phyloP scores from a whole-genome alignment of 2,888 invertebrate genomes.

The Melipona bicolor region DNA sequence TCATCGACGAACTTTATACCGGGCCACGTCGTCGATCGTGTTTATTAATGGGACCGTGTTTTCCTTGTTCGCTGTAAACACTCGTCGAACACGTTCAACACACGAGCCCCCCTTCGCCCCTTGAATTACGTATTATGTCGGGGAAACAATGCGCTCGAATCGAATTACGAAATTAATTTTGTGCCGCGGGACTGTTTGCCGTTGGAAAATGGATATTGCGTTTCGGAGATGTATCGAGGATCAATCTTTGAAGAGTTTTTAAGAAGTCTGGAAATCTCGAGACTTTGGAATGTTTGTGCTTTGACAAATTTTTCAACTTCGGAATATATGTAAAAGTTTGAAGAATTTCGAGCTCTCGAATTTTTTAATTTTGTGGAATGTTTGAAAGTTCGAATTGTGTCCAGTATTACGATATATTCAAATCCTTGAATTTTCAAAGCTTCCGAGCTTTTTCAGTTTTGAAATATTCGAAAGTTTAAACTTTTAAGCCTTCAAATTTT shows the following conservation, averaged over 20 bases:
- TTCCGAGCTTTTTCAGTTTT: no score
- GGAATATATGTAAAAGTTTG: neutral
- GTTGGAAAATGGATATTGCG: neutral
- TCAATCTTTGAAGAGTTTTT: neutral
- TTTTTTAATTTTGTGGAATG: no score
- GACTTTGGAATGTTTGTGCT: neutral
- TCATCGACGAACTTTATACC: constrained; percentile 39
- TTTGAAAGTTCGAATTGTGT: no score
- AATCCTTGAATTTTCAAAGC: no score
- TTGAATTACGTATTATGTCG: neutral
- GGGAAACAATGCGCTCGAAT: neutral
- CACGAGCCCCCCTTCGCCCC: neutral
- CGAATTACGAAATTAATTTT: neutral
- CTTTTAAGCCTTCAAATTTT: no score
- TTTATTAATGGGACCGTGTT: constrained; percentile 13
- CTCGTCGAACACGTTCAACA: neutral
- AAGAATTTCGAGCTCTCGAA: neutral
- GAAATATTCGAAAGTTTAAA: no score
- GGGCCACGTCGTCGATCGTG: constrained; percentile 32
- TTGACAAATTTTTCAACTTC: neutral
- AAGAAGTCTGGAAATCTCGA: neutral
- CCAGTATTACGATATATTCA: no score
- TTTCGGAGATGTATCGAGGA: no score
- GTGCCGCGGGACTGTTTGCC: neutral
- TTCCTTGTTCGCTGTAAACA: neutral